These are phyloP conservation scores for Columbina picui DNA, from an alignment of 2,113 vertebrate species.

Conservation along the genomic window DNA sequence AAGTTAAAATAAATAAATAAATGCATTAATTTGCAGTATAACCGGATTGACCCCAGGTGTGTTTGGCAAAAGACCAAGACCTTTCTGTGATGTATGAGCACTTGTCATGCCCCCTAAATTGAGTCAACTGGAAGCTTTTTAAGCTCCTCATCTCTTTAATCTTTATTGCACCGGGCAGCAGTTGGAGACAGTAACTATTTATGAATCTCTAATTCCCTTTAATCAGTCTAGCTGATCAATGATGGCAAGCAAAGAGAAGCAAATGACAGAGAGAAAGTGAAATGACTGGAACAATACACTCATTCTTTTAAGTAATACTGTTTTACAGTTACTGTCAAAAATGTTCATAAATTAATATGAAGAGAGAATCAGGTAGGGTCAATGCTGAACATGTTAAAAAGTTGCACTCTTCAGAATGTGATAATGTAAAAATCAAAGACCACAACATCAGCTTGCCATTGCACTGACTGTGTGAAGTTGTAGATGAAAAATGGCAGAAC, in stretches of 20 bases:
- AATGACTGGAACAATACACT: not conserved
- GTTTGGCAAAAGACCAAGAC: not conserved
- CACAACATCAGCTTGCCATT: not conserved
- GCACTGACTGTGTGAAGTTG: not conserved
- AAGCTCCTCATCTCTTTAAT: slow-evolving; percentile 56
- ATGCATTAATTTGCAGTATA: not conserved
- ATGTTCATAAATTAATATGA: not conserved
- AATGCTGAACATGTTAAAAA: not conserved
- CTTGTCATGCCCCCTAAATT: not conserved
- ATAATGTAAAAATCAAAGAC: not conserved
- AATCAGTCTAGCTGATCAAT: slow-evolving; percentile 68
- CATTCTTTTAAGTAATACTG: not conserved
- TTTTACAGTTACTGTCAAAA: not conserved
- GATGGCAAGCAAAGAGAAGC: not conserved
- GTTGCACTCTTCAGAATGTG: not conserved
- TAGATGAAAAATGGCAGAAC: not conserved
- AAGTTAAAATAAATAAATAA: not conserved
- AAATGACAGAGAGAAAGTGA: slow-evolving; percentile 57
- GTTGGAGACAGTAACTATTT: slow-evolving; percentile 69
- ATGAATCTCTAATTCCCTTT: slow-evolving; percentile 71
- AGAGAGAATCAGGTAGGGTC: not conserved
- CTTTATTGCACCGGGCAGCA: slow-evolving; percentile 59
- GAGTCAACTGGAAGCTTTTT: slow-evolving; percentile 20
- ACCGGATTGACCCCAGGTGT: not conserved
- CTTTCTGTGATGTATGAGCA: not conserved